Evolutionary conservation across 35 echinoderm and acorn worm species (phyloP), one percentile per base, ranked within the genome.

Genomic region (Lytechinus pictus): DNA sequence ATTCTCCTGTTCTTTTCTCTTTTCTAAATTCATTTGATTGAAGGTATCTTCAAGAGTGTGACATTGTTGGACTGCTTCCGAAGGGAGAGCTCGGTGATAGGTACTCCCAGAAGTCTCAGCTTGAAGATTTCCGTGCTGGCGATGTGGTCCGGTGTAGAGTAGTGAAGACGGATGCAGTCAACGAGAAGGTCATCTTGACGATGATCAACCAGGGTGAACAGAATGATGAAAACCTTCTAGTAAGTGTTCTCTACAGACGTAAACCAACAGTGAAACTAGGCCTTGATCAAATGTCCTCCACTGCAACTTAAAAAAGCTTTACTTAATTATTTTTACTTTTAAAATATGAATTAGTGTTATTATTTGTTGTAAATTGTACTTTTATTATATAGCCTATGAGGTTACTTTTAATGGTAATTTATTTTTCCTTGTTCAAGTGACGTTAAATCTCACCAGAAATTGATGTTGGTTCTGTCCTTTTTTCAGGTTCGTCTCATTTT

Each of bases 131-230:
- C 61, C 56, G 91, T 0, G 95, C 89, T n/a, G 96, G 95, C 12
- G 97, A 97, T 60, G 55, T 97, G 27, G 95, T 99, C 12, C 94
- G 98, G 87, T 94, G 97, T 29, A 55, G 94, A 94, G 97, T 99
- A 14, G 94, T 94, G 52, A 99, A 99, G 89, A 72, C 97, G 86
- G 96, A 97, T 53, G 60, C 95, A 60, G 94, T 27, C 87, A 97
- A 99, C n/a, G 95, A 96, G 94, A 99, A 99, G 88, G 97, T 99
- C 29, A 96, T 99, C 54, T 52, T 99, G 28, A 96, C 97, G 10
- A 94, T 99, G 94, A 96, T 96, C 86, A 91, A 95, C 12, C 52
- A 86, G 54, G 52, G 66, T 58, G 96, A 97, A 55, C 54, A 61
- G 8, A 54, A 93, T 57, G 86, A 87, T 33, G 96, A 96, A 91